Percentiles rank a stretch among this genome's conserved stretches.
Conservation (phyloP, 2,797 vertebrate genomes). For the Helostoma temminkii region DNA sequence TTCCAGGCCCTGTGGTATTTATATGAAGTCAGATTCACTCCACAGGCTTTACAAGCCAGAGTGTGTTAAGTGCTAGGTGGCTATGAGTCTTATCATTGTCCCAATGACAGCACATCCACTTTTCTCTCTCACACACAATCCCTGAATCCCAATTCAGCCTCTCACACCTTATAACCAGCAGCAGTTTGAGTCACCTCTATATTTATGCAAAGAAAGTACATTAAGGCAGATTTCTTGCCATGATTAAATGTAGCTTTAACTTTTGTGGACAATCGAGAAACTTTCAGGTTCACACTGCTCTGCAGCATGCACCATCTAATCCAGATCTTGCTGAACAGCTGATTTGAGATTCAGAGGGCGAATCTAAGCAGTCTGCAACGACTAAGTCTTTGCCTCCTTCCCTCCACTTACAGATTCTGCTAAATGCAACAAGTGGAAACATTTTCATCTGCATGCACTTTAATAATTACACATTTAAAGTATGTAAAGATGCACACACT, state of each 20-base stretch:
- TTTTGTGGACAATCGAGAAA: not conserved
- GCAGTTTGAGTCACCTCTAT: not conserved
- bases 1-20: slow-evolving; percentile 22
- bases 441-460: not conserved
- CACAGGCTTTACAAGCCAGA: slow-evolving; percentile 3
- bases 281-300: not conserved
- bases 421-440: not conserved
- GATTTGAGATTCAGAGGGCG: slow-evolving; percentile 56
- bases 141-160: slow-evolving; percentile 70
- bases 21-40: slow-evolving; percentile 24
- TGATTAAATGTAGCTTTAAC: not conserved
- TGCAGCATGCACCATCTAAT: not conserved
- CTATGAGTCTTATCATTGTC: slow-evolving; percentile 68
- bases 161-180: not conserved
- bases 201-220: not conserved
- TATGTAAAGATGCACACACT: not conserved
- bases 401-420: not conserved
- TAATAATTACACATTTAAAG: not conserved
- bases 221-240: not conserved
- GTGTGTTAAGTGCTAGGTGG: slow-evolving; percentile 23
- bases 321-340: not conserved
- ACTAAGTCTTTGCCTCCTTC: slow-evolving; percentile 12
- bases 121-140: slow-evolving; percentile 40
- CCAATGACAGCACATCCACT: slow-evolving; percentile 49
- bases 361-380: slow-evolving; percentile 38